Conservation (phyloP, 1,140 invertebrate genomes). For the Aphaenogaster ashmeadi region DNA sequence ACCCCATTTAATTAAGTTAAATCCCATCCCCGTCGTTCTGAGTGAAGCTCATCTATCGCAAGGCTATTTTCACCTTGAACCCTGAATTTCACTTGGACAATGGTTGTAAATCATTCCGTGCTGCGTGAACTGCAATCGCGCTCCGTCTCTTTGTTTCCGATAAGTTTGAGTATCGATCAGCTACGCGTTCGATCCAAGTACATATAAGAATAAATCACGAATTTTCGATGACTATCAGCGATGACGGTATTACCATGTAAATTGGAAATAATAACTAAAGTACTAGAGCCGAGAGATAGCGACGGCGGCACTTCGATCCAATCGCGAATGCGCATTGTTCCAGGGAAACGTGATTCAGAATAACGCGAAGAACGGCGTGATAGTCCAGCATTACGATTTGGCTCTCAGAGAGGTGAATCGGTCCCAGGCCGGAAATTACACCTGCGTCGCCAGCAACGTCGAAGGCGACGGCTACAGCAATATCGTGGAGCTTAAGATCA, state of each 20-base stretch:
- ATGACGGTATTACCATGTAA: background rate
- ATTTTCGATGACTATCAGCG: background rate
- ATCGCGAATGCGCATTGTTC: constrained; percentile 74
- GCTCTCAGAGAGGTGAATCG: constrained; percentile 93
- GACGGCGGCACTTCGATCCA: background rate
- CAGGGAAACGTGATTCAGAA: constrained; percentile 94
- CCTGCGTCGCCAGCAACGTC: constrained; percentile 95
- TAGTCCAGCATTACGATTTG: constrained; percentile 93
- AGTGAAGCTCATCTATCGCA: background rate
- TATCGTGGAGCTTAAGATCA: constrained; percentile 93
- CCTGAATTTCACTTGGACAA: constrained; percentile 7
- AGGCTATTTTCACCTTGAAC: background rate
- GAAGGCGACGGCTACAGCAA: constrained; percentile 95
- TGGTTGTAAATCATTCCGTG: background rate
- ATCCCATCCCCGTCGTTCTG: background rate
- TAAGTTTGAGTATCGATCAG: background rate
- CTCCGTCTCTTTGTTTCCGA: background rate
- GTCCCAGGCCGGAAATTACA: constrained; percentile 94
- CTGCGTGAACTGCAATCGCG: background rate
- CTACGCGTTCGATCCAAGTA: background rate
- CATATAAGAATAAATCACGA: background rate
- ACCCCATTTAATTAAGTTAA: constrained; percentile 57
- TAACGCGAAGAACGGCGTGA: constrained; percentile 93
- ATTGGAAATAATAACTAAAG: constrained; percentile 16
- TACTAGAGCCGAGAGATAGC: background rate